Evolutionary conservation across 1,140 invertebrate genomes (phyloP), one percentile per base, ranked within the genome.

Genomic region (Phortica variegata): DNA sequence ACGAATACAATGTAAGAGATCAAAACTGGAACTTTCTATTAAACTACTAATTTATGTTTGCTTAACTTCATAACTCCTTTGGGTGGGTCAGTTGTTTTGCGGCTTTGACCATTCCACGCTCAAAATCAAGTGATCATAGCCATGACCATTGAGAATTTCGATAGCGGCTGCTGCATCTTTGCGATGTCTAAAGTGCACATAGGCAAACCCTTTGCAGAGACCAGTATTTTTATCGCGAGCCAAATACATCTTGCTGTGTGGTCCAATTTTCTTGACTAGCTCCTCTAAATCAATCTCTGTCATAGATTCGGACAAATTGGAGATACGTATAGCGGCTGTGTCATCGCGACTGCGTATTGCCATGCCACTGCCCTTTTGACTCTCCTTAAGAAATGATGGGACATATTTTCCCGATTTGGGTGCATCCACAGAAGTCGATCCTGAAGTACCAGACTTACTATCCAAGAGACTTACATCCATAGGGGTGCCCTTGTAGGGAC

Each of bases 31-130:
- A n/a, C n/a, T n/a, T n/a, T n/a, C n/a, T n/a, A n/a, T n/a, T n/a
- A n/a, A n/a, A n/a, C n/a, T n/a, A n/a, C n/a, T n/a, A n/a, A n/a
- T n/a, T n/a, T n/a, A n/a, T n/a, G n/a, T n/a, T n/a, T n/a, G n/a
- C n/a, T n/a, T n/a, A n/a, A n/a, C n/a, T n/a, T n/a, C n/a, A n/a
- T n/a, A n/a, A n/a, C n/a, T n/a, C n/a, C n/a, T n/a, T n/a, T n/a
- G n/a, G n/a, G n/a, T n/a, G n/a, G n/a, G n/a, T n/a, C n/a, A n/a
- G n/a, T n/a, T n/a, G n/a, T 49, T 52, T 26, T 76, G 85, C 21
- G 89, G 88, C 79, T 97, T 98, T 2, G 97, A 98, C 97, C 96
- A 99, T 80, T 99, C 97, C 15, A 98, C 97, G 77, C 87, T 95
- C 5, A 99, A 79, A 75, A 99, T 99, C 45, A 99, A 83, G 83